These are phyloP conservation scores for Callocephalon fimbriatum DNA, from an alignment of 2,113 vertebrate species.

Conservation along the genomic window DNA sequence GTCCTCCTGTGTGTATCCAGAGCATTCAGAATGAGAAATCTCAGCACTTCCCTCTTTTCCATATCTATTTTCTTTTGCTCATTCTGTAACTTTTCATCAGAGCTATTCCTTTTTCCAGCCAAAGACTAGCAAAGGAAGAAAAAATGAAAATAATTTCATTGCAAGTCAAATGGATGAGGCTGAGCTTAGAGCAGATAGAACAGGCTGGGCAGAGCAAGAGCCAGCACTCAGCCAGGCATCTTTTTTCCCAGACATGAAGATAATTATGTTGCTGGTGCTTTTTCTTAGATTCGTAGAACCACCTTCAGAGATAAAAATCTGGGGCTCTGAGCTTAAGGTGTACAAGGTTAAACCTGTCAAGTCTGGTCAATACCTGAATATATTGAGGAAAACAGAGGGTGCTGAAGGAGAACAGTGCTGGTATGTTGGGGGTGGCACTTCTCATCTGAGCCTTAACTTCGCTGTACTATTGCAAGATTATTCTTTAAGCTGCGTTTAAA, in stretches of 20 bases:
- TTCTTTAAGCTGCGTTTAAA: conserved; percentile 6
- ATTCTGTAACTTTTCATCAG: not conserved
- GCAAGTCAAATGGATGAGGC: not conserved
- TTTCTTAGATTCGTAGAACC: not conserved
- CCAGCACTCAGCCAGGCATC: not conserved
- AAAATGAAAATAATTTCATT: not conserved
- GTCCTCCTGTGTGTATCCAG: not conserved
- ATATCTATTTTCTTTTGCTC: not conserved
- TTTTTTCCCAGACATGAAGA: not conserved
- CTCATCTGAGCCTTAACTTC: not conserved
- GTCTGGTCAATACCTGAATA: not conserved
- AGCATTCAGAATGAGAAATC: not conserved
- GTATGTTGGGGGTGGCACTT: not conserved
- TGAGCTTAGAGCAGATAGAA: not conserved
- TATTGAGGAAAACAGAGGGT: not conserved
- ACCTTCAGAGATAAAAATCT: not conserved
- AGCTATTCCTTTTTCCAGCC: not conserved
- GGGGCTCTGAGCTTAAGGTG: not conserved
- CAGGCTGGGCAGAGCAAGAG: not conserved
- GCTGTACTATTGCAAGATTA: not conserved
- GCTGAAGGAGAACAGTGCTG: not conserved
- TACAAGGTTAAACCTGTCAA: not conserved
- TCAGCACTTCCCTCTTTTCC: not conserved
- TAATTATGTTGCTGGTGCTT: not conserved
- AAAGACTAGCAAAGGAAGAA: not conserved